phyloP scores from a whole-genome alignment of 2,113 vertebrate genomes.

The Platichthys stellatus region DNA sequence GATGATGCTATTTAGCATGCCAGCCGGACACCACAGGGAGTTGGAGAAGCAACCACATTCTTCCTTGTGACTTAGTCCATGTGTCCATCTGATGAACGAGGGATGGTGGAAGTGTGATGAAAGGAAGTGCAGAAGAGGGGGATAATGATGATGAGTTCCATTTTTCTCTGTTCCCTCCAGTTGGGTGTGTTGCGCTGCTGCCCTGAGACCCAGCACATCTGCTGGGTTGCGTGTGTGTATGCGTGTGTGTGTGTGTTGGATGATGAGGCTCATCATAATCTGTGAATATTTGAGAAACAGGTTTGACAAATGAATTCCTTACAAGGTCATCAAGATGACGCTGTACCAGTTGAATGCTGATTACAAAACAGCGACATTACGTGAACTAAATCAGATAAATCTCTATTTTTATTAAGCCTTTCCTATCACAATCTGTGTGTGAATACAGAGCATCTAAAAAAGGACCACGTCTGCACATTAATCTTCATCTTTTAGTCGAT shows the following conservation, averaged over 20 bases:
- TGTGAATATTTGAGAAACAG: not conserved
- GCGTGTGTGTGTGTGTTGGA: slow-evolving; percentile 7
- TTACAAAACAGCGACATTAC: not conserved
- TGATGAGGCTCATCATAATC: slow-evolving; percentile 15
- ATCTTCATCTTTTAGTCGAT: not conserved
- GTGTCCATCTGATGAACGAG: slow-evolving; percentile 57
- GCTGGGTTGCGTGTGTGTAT: slow-evolving; percentile 12
- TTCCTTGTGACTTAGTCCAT: slow-evolving; percentile 16
- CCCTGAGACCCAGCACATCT: slow-evolving; percentile 48
- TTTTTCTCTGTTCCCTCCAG: slow-evolving; percentile 38
- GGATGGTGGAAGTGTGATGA: not conserved
- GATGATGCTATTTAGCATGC: slow-evolving; percentile 59
- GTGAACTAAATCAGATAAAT: not conserved
- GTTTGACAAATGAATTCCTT: not conserved
- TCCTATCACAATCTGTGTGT: not conserved
- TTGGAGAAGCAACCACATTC: slow-evolving; percentile 26
- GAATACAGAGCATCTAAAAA: not conserved
- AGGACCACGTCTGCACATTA: not conserved
- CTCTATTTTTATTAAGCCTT: not conserved
- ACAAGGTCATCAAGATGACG: slow-evolving; percentile 28
- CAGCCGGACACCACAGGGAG: slow-evolving; percentile 28
- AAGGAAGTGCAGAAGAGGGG: slow-evolving; percentile 5
- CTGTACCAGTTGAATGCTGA: not conserved
- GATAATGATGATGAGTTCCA: slow-evolving; percentile 46
- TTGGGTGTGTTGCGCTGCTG: slow-evolving; percentile 5